Percentiles rank a stretch among this genome's conserved stretches.
Conservation (phyloP, 23 tunicate genomes). For the Styela plicata region DNA sequence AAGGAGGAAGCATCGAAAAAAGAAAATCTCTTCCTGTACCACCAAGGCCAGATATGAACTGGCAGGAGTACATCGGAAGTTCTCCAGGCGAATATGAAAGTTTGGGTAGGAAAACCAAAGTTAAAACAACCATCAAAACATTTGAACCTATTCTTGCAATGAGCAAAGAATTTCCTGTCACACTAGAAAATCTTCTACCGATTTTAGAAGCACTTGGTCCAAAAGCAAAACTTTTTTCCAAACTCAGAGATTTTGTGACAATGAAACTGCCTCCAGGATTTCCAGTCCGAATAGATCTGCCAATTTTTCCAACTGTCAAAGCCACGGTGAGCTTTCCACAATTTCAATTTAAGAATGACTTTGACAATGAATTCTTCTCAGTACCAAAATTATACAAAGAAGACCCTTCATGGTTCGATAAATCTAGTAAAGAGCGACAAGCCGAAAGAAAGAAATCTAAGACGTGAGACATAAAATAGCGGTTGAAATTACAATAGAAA, state of each 20-base stretch:
- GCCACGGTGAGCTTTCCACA: constrained; percentile 80
- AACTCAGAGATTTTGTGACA: constrained; percentile 70
- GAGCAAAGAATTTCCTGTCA: constrained; percentile 79
- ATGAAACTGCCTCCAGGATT: constrained; percentile 79
- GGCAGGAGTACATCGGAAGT: constrained; percentile 48
- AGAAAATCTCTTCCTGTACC: constrained; percentile 74
- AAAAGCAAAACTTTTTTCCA: constrained; percentile 66
- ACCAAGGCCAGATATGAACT: constrained; percentile 17
- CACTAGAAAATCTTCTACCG: constrained; percentile 61
- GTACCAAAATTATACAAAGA: constrained; percentile 53
- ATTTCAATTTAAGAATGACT: constrained; percentile 44
- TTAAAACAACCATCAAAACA: constrained; percentile 42
- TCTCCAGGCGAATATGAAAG: constrained; percentile 12
- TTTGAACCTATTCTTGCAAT: constrained; percentile 71
- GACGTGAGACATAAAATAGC: no score
- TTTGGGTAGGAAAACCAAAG: constrained; percentile 51
- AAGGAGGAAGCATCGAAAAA: constrained; percentile 29
- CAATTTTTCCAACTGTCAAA: constrained; percentile 83
- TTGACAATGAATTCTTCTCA: constrained; percentile 46
- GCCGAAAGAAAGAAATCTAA: constrained; percentile 24
- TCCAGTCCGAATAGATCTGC: constrained; percentile 79
- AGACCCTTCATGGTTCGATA: constrained; percentile 60
- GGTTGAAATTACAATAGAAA: no score
- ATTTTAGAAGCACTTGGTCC: constrained; percentile 79
- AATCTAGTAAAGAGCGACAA: constrained; percentile 37